Evolutionary conservation across 1,140 invertebrate genomes (phyloP), one percentile per base, ranked within the genome.

Genomic region (Eumeta japonica): DNA sequence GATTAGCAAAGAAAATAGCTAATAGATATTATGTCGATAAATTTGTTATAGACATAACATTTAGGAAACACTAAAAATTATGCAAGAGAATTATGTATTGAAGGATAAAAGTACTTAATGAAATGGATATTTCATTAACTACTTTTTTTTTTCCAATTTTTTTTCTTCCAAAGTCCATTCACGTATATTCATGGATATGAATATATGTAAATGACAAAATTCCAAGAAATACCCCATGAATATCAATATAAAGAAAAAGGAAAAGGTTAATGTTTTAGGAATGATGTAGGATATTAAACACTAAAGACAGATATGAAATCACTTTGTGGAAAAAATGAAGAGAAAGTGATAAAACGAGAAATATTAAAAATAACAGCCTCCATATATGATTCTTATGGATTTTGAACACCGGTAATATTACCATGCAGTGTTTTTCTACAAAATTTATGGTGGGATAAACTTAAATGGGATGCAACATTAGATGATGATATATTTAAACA

Each of bases 331-430:
- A 24, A 24, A 24, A 5, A 24, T n/a, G 20, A 24, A 7, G 20
- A 5, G 5, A 7, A 24, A 24, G 13, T 14, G 5, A 30, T 12
- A 14, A 30, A 30, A 12, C 5, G 28, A 30, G 5, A 13, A 30
- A 30, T 30, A 30, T 12, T 30, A 4, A 13, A 4, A 5, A 5
- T 9, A 5, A 13, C 12, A 30, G 5, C 28, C 5, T 10, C 28
- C 4, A 13, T 30, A 11, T 30, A 30, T 30, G 28, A 30, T 30
- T 12, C 28, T 11, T 30, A 12, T 30, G 28, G 28, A 5, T 30
- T 9, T 14, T 5, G 4, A 5, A 5, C 28, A 10, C 28, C 28
- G 4, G 4, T 30, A 30, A 5, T 30, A 10, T 5, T 30, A 14
- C 5, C 5, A 9, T 30, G 5, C 5, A 30, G 12, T 5, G 5